phyloP scores from a whole-genome alignment of 2,888 invertebrate genomes.

The Asteroscopus sphinx region DNA sequence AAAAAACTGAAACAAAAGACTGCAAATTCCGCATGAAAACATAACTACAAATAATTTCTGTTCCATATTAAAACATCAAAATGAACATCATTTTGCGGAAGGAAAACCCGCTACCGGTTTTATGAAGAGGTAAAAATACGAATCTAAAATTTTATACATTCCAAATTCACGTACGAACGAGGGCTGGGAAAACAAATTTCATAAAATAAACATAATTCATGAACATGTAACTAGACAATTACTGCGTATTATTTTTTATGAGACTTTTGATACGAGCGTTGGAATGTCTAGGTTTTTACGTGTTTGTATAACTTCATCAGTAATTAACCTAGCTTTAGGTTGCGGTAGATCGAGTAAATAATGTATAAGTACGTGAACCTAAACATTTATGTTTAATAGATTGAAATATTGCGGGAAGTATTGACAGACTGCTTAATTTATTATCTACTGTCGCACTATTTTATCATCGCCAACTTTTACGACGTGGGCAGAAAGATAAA shows the following conservation, averaged over 20 bases:
- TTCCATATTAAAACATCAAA: conserved; percentile 58
- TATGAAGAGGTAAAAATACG: conserved; percentile 66
- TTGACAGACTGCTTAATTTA: conserved; percentile 22
- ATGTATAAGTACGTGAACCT: conserved; percentile 1
- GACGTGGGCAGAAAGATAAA: conserved; percentile 33
- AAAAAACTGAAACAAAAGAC: background rate
- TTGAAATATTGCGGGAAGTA: conserved; percentile 15
- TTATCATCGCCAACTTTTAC: conserved; percentile 23
- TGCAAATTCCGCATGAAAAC: conserved; percentile 18
- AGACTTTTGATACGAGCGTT: conserved; percentile 19
- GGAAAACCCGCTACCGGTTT: conserved; percentile 61
- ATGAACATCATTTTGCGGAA: conserved; percentile 65
- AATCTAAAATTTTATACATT: conserved; percentile 56
- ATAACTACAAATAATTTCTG: conserved; percentile 34
- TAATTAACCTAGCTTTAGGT: background rate
- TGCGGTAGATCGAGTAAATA: conserved; percentile 13
- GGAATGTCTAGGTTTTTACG: background rate
- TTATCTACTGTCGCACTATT: conserved; percentile 26
- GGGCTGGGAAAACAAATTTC: conserved; percentile 48
- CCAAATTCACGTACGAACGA: conserved; percentile 40
- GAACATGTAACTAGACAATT: conserved; percentile 53
- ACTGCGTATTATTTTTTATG: conserved; percentile 46
- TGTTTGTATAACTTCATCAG: background rate
- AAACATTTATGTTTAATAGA: conserved; percentile 13
- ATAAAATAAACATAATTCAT: conserved; percentile 52